phyloP scores from a whole-genome alignment of 2,888 invertebrate species.

The Polyommatus iphigenia region DNA sequence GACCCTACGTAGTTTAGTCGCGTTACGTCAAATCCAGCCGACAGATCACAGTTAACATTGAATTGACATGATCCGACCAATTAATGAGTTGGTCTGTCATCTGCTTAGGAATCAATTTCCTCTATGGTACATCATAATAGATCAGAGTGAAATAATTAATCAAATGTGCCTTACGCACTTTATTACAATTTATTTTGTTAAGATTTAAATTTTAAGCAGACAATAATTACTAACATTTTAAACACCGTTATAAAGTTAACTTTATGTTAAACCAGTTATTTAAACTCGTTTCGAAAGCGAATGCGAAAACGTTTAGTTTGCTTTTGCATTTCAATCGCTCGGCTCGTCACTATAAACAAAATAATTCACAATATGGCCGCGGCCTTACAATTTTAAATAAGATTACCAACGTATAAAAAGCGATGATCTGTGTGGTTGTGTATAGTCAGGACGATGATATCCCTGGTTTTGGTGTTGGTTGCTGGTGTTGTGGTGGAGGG shows the following conservation, averaged over 20 bases:
- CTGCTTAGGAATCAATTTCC: too few species aligned
- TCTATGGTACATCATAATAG: too few species aligned
- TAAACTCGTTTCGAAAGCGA: not conserved
- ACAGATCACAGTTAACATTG: too few species aligned
- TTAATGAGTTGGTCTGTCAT: too few species aligned
- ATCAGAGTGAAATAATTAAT: too few species aligned
- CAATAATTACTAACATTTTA: too few species aligned
- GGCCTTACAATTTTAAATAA: not conserved
- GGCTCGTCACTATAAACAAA: not conserved
- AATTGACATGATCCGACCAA: too few species aligned
- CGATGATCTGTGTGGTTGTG: not conserved
- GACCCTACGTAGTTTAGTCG: too few species aligned
- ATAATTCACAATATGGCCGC: not conserved
- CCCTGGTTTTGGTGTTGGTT: slow-evolving; percentile 14
- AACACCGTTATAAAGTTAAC: not conserved
- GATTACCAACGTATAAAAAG: slow-evolving; percentile 25
- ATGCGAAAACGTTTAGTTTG: not conserved
- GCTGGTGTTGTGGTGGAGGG: slow-evolving; percentile 41
- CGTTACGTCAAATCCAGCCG: too few species aligned
- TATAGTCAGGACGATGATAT: not conserved
- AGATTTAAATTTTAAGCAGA: not conserved
- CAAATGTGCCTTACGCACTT: not conserved
- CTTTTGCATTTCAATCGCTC: not conserved
- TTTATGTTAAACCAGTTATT: not conserved
- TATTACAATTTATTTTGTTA: not conserved